phyloP scores from a whole-genome alignment of 2,888 invertebrate species.

The Trachelus troglodyta region DNA sequence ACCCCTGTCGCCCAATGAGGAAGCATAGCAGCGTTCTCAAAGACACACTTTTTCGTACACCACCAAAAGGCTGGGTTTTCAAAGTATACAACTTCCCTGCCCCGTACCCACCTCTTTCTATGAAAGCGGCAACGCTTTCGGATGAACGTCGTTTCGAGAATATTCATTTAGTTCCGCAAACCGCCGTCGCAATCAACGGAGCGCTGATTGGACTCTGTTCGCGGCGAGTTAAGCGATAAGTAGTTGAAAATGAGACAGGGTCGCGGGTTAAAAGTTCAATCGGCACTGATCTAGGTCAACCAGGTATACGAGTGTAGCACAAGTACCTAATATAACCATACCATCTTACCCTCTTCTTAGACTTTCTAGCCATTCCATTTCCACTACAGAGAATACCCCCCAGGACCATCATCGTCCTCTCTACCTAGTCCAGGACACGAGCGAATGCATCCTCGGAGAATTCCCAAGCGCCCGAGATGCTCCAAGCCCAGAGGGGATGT shows the following conservation, averaged over 20 bases:
- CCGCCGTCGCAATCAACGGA: background rate
- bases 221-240: background rate
- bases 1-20: too few species aligned
- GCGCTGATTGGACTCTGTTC: background rate
- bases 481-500: background rate
- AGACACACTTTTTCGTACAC: background rate
- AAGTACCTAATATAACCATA: background rate
- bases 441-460: background rate
- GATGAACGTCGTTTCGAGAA: background rate
- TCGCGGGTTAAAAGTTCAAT: slow-evolving; percentile 18
- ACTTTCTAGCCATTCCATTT: background rate
- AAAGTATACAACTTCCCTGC: slow-evolving; percentile 5
- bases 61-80: background rate
- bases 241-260: slow-evolving; percentile 15
- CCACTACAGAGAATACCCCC: too few species aligned
- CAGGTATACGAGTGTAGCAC: background rate
- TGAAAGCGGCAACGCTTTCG: background rate
- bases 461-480: background rate
- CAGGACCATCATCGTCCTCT: background rate
- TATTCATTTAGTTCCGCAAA: background rate
- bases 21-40: background rate
- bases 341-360: background rate
- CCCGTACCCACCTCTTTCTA: background rate
- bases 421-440: background rate
- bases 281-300: slow-evolving; percentile 29